Evolutionary conservation across 2,113 vertebrate species (phyloP), one percentile per base, ranked within the genome.

Genomic region (Indri indri): DNA sequence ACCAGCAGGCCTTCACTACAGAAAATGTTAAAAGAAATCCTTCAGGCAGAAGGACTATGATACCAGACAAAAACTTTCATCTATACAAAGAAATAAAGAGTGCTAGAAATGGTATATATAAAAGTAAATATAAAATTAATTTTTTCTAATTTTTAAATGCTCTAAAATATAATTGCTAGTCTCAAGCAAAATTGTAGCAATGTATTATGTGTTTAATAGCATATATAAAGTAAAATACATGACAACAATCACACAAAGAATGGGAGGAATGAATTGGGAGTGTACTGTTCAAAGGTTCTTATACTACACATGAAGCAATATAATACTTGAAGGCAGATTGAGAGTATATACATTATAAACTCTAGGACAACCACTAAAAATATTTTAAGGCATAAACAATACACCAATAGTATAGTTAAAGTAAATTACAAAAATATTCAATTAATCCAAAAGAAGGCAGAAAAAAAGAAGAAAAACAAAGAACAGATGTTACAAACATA

Each of bases 341-440:
- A 88, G 20, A 73, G 50, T 68, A 77, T 93, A 32, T 54, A 77
- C 25, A 73, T 10, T 59, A 11, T 42, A 81, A 73, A 52, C 52
- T 61, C 66, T 70, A 83, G 40, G 65, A 87, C 6, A 82, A 88
- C 42, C 40, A 70, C 22, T 80, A 83, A 90, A 86, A 70, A 79
- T 9, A 61, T 84, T 74, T 68, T 87, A 92, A 77, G 30, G 22
- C 73, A n/a, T n/a, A 94, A 88, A 74, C 25, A 79, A 90, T 90
- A 71, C 91, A 83, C 61, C 54, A 40, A 71, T 13, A 81, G 18
- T 54, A 4, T 68, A 63, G 25, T 63, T 63, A 59, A 94, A 90
- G 27, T 90, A 73, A 91, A 54, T 42, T 47, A 77, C 91, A 90
- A 87, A 89, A 91, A 94, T 59, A 88, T 57, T 73, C 20, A 77